These are phyloP conservation scores for Tortricodes alternella DNA, from an alignment of 2,888 invertebrate species.

Conservation along the genomic window DNA sequence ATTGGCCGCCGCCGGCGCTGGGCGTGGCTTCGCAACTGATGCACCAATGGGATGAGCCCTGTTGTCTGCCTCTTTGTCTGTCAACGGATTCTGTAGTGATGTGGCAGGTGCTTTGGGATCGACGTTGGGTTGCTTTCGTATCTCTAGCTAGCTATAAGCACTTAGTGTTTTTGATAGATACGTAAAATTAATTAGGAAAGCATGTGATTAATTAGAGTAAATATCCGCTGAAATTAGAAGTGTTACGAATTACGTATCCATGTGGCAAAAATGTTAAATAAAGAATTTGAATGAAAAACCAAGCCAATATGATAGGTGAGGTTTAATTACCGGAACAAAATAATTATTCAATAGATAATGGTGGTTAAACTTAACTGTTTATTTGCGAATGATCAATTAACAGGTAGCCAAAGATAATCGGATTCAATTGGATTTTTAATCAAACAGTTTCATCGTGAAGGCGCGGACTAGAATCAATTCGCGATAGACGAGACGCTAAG, in stretches of 20 bases:
- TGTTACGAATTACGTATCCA: too few species aligned
- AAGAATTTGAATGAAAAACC: too few species aligned
- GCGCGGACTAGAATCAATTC: conserved; percentile 78
- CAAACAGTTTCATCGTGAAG: conserved; percentile 51
- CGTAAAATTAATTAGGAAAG: neutral
- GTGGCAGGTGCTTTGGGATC: conserved; percentile 39
- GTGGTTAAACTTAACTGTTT: conserved; percentile 1
- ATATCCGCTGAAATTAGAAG: too few species aligned
- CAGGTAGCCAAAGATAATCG: conserved; percentile 17
- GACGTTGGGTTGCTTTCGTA: neutral
- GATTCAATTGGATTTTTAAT: conserved; percentile 28
- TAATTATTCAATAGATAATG: neutral
- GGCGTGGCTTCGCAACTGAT: conserved; percentile 80
- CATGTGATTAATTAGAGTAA: too few species aligned
- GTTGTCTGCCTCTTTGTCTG: conserved; percentile 84
- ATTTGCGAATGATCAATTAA: conserved; percentile 24
- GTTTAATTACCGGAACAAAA: too few species aligned
- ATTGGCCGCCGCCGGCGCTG: conserved; percentile 65
- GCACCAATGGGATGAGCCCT: conserved; percentile 83
- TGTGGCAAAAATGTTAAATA: too few species aligned
- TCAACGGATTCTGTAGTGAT: conserved; percentile 66
- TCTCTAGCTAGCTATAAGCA: neutral
- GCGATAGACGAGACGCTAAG: conserved; percentile 68
- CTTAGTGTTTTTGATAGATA: neutral
- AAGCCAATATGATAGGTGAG: too few species aligned